phyloP scores from a whole-genome alignment of 2,113 vertebrate genomes.

The Vulpes vulpes region DNA sequence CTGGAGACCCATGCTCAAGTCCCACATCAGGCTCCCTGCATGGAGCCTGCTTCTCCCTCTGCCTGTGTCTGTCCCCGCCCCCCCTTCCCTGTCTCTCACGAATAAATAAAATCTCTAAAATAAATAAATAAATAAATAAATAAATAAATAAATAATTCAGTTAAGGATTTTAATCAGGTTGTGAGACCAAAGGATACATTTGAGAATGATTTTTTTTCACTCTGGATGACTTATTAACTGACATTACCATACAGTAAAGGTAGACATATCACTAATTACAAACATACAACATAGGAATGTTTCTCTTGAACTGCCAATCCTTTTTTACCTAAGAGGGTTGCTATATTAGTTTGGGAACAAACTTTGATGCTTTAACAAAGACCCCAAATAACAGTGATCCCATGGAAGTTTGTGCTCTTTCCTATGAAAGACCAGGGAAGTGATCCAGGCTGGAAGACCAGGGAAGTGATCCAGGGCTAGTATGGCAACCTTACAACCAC shows the following conservation, averaged over 20 bases:
- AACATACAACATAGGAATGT: neutral
- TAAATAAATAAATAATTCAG: neutral
- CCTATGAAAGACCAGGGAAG: neutral
- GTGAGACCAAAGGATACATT: neutral
- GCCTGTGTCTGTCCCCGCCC: no score
- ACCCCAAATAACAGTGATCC: neutral
- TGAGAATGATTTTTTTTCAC: constrained; percentile 28
- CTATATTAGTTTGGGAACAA: neutral
- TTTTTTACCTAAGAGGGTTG: neutral
- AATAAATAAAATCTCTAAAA: no score
- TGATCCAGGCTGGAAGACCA: neutral
- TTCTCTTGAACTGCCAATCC: neutral
- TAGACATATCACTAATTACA: neutral
- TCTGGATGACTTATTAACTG: neutral
- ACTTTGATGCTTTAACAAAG: neutral
- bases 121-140: neutral
- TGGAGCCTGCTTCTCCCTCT: no score
- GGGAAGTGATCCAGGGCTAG: neutral
- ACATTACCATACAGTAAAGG: neutral
- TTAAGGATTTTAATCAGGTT: neutral
- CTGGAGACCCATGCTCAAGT: no score
- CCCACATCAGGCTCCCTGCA: no score
- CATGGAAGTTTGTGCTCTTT: neutral
- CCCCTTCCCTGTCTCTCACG: no score
- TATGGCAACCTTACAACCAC: neutral